These are phyloP conservation scores for Brachymystax lenok DNA, from an alignment of 2,797 vertebrate species.

Conservation along the genomic window DNA sequence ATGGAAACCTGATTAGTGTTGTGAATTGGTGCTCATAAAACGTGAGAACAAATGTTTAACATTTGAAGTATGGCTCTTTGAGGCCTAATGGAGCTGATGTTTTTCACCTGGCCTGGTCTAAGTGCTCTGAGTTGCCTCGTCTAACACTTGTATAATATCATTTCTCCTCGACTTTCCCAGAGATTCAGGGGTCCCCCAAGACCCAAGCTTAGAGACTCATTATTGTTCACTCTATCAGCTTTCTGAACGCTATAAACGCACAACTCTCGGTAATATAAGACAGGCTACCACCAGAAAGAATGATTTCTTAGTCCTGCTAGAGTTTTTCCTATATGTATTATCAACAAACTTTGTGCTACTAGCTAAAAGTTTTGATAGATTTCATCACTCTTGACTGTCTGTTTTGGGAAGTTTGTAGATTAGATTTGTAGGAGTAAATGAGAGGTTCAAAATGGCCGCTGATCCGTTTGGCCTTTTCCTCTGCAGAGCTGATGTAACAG, in stretches of 20 bases:
- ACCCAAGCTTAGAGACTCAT: conserved; percentile 52
- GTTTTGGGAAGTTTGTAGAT: not conserved
- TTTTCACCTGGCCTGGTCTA: conserved; percentile 4
- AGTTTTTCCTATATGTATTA: too few species aligned
- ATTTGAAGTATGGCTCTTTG: not conserved
- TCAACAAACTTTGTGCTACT: not conserved
- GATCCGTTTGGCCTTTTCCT: conserved; percentile 52
- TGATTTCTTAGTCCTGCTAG: not conserved
- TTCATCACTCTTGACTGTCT: too few species aligned
- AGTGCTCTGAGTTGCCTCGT: conserved; percentile 5
- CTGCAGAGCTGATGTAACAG: conserved; percentile 71
- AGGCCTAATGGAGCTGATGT: not conserved
- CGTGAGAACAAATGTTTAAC: not conserved
- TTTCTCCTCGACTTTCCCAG: conserved; percentile 27
- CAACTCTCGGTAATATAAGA: conserved; percentile 44
- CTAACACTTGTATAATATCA: conserved; percentile 7
- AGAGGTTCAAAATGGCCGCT: conserved; percentile 39
- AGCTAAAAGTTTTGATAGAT: not conserved
- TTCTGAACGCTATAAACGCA: conserved; percentile 57
- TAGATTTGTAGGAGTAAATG: conserved; percentile 50
- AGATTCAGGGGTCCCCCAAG: conserved; percentile 36
- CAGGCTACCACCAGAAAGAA: conserved; percentile 48
- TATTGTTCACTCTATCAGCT: conserved; percentile 62
- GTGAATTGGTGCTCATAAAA: not conserved
- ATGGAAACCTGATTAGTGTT: not conserved